Conservation (phyloP, 2,797 vertebrate genomes). For the Merluccius polli region DNA sequence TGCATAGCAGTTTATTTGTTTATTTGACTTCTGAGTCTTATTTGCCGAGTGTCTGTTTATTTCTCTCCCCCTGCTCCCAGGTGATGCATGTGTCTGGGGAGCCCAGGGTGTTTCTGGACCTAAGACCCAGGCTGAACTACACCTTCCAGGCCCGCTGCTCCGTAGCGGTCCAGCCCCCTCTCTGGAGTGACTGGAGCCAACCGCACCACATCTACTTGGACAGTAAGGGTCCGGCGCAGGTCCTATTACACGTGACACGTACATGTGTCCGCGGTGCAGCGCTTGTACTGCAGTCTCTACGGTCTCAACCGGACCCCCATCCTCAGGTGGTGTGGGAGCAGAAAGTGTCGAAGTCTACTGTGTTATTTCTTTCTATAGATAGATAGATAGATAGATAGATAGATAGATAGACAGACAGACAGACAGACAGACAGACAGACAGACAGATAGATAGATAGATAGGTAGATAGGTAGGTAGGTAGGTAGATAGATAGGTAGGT, state of each 20-base stretch:
- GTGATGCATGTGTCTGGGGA: conserved; percentile 47
- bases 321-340: not conserved
- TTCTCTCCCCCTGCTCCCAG: conserved; percentile 56
- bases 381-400: too few species aligned
- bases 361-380: too few species aligned
- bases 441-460: too few species aligned
- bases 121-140: conserved; percentile 67
- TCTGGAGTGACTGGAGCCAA: conserved; percentile 90
- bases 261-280: not conserved
- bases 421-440: too few species aligned
- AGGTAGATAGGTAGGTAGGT: too few species aligned
- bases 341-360: not conserved
- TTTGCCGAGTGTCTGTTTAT: not conserved
- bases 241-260: not conserved
- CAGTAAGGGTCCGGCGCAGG: conserved; percentile 66
- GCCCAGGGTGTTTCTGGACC: conserved; percentile 59
- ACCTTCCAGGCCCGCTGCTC: conserved; percentile 76
- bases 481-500: too few species aligned
- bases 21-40: not conserved
- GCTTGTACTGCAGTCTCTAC: not conserved
- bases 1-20: not conserved
- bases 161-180: conserved; percentile 41
- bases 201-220: conserved; percentile 63
- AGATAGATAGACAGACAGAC: too few species aligned
- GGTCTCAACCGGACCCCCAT: not conserved